A percentile compares a stretch with the other conserved stretches of the same genome.
Conservation (phyloP, 2,888 invertebrate genomes). For the Orthosia gracilis region DNA sequence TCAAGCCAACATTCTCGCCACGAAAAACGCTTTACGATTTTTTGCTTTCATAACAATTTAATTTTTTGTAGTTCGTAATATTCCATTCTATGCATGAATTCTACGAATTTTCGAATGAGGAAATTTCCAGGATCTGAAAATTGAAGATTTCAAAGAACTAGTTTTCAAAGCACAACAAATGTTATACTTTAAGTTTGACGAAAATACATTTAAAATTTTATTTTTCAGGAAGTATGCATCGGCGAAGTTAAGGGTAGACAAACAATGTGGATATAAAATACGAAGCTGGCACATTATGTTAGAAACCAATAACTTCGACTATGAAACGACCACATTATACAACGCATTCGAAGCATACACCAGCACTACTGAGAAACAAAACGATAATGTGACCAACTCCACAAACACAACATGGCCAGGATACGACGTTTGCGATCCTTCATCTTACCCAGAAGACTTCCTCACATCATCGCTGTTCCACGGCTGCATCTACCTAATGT, state of each 20-base stretch:
- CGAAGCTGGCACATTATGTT: slow-evolving; percentile 74
- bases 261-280: slow-evolving; percentile 56
- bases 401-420: slow-evolving; percentile 77
- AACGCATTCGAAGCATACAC: slow-evolving; percentile 60
- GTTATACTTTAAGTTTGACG: neutral
- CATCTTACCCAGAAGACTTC: slow-evolving; percentile 75
- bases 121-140: no score
- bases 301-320: slow-evolving; percentile 71
- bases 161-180: neutral
- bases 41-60: slow-evolving; percentile 27
- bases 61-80: neutral
- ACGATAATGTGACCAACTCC: slow-evolving; percentile 62
- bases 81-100: neutral
- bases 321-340: slow-evolving; percentile 71
- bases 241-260: slow-evolving; percentile 1
- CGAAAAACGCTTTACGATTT: slow-evolving; percentile 30
- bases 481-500: slow-evolving; percentile 93
- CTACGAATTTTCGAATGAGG: neutral
- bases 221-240: slow-evolving; percentile 55
- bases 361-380: slow-evolving; percentile 57
- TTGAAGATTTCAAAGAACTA: neutral
- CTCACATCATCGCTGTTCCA: slow-evolving; percentile 91
- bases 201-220: slow-evolving; percentile 16
- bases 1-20: slow-evolving; percentile 30
- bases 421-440: slow-evolving; percentile 74